Evolutionary conservation across 2,113 vertebrate genomes (phyloP).

Genomic region (Tor tambroides): DNA sequence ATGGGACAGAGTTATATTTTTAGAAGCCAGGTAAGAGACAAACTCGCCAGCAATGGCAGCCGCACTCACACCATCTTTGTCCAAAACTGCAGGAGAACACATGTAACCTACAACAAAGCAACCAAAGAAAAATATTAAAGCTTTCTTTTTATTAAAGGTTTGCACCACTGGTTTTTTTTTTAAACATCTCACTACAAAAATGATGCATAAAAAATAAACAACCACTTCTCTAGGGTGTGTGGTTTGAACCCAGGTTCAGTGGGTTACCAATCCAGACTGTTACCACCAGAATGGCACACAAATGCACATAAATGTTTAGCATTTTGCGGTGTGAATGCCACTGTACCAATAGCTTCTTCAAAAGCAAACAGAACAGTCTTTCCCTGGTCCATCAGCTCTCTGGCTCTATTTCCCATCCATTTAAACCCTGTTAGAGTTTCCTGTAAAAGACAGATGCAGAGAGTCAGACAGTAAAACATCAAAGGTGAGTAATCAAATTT

Average conservation of each 20-base stretch:
- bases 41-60: conserved; percentile 92
- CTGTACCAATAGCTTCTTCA: conserved; percentile 95
- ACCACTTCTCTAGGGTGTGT: not conserved
- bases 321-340: not conserved
- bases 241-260: not conserved
- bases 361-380: conserved; percentile 96
- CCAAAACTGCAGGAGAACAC: conserved; percentile 92
- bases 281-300: no score
- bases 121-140: conserved; percentile 27
- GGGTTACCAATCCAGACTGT: not conserved
- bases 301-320: not conserved
- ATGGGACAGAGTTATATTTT: conserved; percentile 83
- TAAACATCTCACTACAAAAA: not conserved
- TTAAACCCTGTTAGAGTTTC: conserved; percentile 98
- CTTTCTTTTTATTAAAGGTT: not conserved
- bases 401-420: conserved; percentile 98
- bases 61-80: conserved; percentile 96
- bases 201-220: not conserved
- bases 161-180: not conserved
- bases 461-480: not conserved
- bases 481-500: not conserved
- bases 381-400: conserved; percentile 86
- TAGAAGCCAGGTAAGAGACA: conserved; percentile 84
- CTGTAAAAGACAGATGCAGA: conserved; percentile 67
- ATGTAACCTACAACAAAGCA: conserved; percentile 84